Percentiles rank a stretch among this genome's conserved stretches.
Conservation (phyloP, 1,140 invertebrate species). For the Mizuhopecten yessoensis region DNA sequence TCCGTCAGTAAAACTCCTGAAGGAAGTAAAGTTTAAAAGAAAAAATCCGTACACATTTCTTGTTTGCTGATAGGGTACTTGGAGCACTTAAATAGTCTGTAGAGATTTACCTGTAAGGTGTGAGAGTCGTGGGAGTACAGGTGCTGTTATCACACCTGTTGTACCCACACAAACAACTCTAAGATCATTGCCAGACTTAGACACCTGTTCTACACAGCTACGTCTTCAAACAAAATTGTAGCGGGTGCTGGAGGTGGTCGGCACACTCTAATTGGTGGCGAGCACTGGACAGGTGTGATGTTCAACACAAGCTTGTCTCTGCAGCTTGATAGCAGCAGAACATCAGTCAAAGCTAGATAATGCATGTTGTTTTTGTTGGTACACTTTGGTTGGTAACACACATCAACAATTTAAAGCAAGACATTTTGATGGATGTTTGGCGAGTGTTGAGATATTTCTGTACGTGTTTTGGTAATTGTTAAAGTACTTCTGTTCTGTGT, state of each 20-base stretch:
- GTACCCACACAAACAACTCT: not conserved
- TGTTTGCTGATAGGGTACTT: not conserved
- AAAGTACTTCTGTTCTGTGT: not conserved
- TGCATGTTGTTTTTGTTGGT: not conserved
- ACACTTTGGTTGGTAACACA: not conserved
- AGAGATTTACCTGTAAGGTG: constrained; percentile 33
- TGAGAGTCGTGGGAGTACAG: not conserved
- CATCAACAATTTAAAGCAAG: not conserved
- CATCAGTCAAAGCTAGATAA: not conserved
- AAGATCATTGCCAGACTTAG: not conserved
- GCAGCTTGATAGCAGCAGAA: not conserved
- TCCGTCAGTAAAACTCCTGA: not conserved
- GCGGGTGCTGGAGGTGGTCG: not conserved
- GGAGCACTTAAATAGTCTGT: not conserved
- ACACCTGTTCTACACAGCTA: not conserved
- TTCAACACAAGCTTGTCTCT: not conserved
- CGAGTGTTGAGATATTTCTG: not conserved
- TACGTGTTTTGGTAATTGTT: not conserved
- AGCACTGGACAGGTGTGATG: not conserved
- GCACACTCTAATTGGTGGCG: not conserved
- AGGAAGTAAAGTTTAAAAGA: constrained; percentile 18
- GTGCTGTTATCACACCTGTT: not conserved
- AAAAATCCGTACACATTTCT: constrained; percentile 1
- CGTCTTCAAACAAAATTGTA: not conserved
- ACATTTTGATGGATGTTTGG: not conserved